Evolutionary conservation across 2,888 invertebrate species (phyloP), one percentile per base, ranked within the genome.

Genomic region (Lepidocyrtinus sp.): DNA sequence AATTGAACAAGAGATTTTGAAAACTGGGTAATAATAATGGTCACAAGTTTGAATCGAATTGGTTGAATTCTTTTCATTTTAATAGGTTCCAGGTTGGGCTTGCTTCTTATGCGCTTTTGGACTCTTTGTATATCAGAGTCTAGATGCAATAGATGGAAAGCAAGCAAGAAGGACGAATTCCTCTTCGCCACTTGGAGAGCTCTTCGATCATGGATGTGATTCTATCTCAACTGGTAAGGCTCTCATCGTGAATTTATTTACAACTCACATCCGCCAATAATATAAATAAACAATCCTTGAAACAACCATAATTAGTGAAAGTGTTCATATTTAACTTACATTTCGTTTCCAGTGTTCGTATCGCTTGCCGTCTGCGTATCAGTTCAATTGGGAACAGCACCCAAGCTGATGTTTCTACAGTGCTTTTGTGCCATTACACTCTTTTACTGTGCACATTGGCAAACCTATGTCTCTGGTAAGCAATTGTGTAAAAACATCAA

Each of bases 361-460:
- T 96, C 98, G 0, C 89, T 99, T 12, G 97, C 98, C n/a, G 95
- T 96, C 0, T 97, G 97, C 88, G 94, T 96, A 88, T 94, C 98
- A 27, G 94, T 98, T 82, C 95, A 96, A 88, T 90, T 99, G 84
- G 99, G 99, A 1, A 92, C 94, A 87, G 94, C 95, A 89, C 97
- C 98, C 19, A 94, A 94, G 79, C 95, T 97, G 94, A 94, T 99
- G 93, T 96, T 99, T 90, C 95, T 97, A 89, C 92, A 97, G 92
- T 96, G 96, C 89, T 95, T 98, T 89, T 94, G 96, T 89, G 97
- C 97, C 26, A 95, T 97, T 91, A 94, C 96, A 36, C 90, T 99
- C 84, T 99, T 99, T 91, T 99, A 99, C 90, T 96, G 96, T 89
- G 99, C 99, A 21, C 99, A 99, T 90, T 99, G 99, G 99, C 98